Base-by-base conservation (phyloP, 2,888 invertebrate species). In the Ophion obscuratus region DNA sequence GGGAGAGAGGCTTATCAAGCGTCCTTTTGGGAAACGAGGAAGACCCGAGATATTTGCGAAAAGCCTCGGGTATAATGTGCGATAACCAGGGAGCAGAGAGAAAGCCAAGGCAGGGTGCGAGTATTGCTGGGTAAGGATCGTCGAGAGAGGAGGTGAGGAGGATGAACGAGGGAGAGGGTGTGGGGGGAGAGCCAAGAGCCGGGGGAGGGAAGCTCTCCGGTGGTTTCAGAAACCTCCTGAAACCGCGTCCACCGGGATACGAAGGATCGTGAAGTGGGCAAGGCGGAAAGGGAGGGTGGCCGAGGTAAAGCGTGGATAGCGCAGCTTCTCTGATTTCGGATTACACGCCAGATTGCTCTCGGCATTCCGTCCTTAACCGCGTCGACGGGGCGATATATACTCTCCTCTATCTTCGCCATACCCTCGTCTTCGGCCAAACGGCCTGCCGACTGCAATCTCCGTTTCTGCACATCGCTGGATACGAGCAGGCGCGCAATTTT, bases 341-440 rank as follows among this genome's bases (percentile, higher is more conserved):
- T 87, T 88, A 87, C 84, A 85, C 85, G 82, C 83, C 82, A 87
- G 86, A 88, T 88, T 88, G 88, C 88, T 81, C 80, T 74, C 83
- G 86, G 88, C 87, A 88, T 88, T 86, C 88, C 87, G 81, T 88
- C 87, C 85, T 88, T 81, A 87, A 82, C 87, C 86, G 71, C 86
- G 83, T 75, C 78, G 74, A 80, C 80, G 79, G 66, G 79, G 81
- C 68, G 20, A 81, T 76, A 66, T 70, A 81, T 53, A 67, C 73
- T 64, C 74, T 73, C 80, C 27, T 53, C 79, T 64, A 73, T 59
- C 66, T 66, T 40, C 73, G 53, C 47, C 40, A 11, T 44, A 81
- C 66, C 27, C 70, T 47, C 53, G 11, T 47, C 70, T 71, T 83
- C 64, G 78, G 20, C 81, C 66, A 53, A 44, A 40, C 71, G 75